A percentile compares a stretch with the other conserved stretches of the same genome.
These are phyloP conservation scores for Oryctes rhinoceros DNA, from an alignment of 1,140 invertebrate genomes.

Conservation along the genomic window DNA sequence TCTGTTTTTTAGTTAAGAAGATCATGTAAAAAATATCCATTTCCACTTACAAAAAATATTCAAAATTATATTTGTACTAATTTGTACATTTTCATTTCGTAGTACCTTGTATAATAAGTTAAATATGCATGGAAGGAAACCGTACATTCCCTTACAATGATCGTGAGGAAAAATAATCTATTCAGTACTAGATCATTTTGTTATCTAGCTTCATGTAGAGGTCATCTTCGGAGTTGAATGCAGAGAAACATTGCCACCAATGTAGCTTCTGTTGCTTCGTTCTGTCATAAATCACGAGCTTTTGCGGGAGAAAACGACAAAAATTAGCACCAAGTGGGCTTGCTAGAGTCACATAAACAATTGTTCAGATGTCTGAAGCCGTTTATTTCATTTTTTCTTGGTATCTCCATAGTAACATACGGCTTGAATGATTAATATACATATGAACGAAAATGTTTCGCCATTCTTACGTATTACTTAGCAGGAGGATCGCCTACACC, in stretches of 20 bases:
- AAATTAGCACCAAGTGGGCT: conserved; percentile 19
- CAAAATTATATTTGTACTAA: too few species aligned
- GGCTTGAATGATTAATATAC: background rate
- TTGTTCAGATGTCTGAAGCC: conserved; percentile 19
- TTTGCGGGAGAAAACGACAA: conserved; percentile 7
- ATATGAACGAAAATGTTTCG: conserved; percentile 7
- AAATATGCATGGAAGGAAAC: too few species aligned
- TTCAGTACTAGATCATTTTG: conserved; percentile 26
- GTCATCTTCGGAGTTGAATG: conserved; percentile 27
- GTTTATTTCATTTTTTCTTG: conserved; percentile 6
- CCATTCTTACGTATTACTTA: conserved; percentile 28
- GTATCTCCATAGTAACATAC: background rate
- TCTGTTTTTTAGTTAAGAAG: too few species aligned
- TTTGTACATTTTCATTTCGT: background rate
- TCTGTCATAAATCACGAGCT: conserved; percentile 20
- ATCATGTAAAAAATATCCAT: too few species aligned
- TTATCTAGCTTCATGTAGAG: conserved; percentile 23
- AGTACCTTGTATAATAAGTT: too few species aligned
- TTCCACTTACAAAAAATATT: too few species aligned
- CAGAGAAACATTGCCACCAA: background rate
- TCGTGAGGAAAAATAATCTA: conserved; percentile 11
- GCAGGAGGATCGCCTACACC: conserved; percentile 8
- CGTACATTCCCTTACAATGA: background rate
- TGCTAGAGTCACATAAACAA: conserved; percentile 23
- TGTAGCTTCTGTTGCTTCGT: conserved; percentile 20